Percentiles rank a stretch among this genome's conserved stretches.
phyloP scores from a whole-genome alignment of 2,113 vertebrate genomes.

The Barnardius zonarius region DNA sequence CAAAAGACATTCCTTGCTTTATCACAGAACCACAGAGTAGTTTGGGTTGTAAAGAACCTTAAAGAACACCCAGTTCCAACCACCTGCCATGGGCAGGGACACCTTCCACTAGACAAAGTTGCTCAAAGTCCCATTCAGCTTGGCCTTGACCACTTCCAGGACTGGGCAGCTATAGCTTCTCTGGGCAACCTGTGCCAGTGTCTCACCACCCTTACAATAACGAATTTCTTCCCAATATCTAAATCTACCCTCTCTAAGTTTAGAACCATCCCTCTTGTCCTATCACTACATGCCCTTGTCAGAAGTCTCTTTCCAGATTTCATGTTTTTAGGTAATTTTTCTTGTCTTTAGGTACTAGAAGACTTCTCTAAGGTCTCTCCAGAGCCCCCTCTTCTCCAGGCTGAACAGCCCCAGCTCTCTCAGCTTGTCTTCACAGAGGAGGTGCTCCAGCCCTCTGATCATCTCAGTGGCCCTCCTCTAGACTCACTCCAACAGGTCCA shows the following conservation, averaged over 20 bases:
- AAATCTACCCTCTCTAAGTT: neutral
- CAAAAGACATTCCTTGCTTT: neutral
- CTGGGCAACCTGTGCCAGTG: neutral
- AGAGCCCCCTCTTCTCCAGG: neutral
- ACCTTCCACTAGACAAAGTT: neutral
- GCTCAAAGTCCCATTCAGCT: neutral
- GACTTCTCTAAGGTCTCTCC: neutral
- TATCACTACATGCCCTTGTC: neutral
- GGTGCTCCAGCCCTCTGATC: neutral
- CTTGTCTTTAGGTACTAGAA: neutral
- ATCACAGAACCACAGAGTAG: neutral
- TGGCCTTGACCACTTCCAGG: neutral
- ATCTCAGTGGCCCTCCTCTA: neutral
- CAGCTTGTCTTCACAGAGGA: neutral
- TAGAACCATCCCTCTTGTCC: neutral
- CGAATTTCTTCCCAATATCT: neutral
- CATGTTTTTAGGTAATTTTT: neutral
- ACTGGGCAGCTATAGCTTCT: neutral
- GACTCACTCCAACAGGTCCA: neutral
- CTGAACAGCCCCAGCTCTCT: neutral
- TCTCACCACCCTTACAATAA: neutral
- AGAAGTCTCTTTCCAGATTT: neutral
- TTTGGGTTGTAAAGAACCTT: neutral
- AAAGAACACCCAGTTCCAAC: neutral
- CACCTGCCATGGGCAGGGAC: neutral